Base-by-base conservation (phyloP, 2,888 invertebrate species). In the Caenorhabditis sp. region DNA sequence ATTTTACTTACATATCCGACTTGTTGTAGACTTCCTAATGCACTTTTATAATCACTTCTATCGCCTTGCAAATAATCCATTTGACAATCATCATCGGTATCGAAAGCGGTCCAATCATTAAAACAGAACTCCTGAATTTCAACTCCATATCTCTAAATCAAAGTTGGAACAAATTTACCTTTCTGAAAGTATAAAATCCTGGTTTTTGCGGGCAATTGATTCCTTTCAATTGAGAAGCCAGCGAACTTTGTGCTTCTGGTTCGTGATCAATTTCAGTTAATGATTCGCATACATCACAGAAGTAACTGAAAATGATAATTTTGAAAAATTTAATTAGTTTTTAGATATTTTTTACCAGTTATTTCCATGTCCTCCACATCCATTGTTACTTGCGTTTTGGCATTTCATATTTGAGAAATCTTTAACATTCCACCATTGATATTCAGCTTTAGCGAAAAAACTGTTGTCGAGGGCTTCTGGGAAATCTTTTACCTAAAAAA, bases 381-480 rank as follows among this genome's bases (percentile, higher is more conserved):
- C 87, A 65, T 87, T 83, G 54, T 76, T 81, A 23, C 81, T 77
- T n/a, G 84, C 77, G 67, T 88, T 87, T 61, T 87, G 86, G 61
- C 87, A 87, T 64, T 86, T 87, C 70, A 84, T 74, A 60, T 86
- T 84, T 27, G 83, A 78, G 59, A 87, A 86, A 53, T 85, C 84
- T 43, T 83, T 81, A 7, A 87, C 84, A 72, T 87, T 87, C 78
- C 87, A 81, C 87, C 87, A 87, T 63, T 88, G 86, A 74, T 87
- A 87, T 63, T 87, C 87, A n/a, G 83, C 84, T 63, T 87, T 86
- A 7, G 87, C 86, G 63, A 88, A 88, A 71, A 87, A 85, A 64
- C 78, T 76, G 78, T 86, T 86, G 67, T 81, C 81, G 0, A 86
- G 61, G 8, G 82, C 84, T 63, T 84, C 81, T n/a, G 73, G 69